Evolutionary conservation across 2,113 vertebrate genomes (phyloP), one percentile per base, ranked within the genome.

Genomic region (Hepsetus odoe): DNA sequence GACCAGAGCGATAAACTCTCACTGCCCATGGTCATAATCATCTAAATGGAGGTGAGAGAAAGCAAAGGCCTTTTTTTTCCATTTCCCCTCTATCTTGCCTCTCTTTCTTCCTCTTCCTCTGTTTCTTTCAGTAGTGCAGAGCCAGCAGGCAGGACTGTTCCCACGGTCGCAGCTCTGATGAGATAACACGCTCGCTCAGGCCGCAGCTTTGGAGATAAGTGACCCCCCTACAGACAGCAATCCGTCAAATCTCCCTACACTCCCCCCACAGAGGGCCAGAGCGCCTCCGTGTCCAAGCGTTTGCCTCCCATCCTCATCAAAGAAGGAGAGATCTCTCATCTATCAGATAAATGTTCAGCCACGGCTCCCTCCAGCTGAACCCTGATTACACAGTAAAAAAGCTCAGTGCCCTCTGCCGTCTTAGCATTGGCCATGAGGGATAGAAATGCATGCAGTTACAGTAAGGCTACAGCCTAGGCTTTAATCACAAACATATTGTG

Each of bases 331-430:
- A 66, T 76, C 40, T 53, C 42, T 73, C 71, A 73, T 22, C 35
- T 46, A 58, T 77, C 24, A 68, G 64, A 68, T 42, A 76, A n/a
- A 12, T n/a, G 49, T 4, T 40, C 61, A 67, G 49, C 33, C 74
- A 32, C 11, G 5, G 56, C 56, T 59, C 46, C 18, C 46, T 49
- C 46, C 46, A 49, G 46, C 46, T 49, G 46, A 49, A 49, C 46
- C 18, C 46, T 49, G 46, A 49, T 49, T 49, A 49, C 46, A 49
- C 46, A 49, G 46, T 0, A 20, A 49, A 49, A 20, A 4, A 49
- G 46, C 18, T 49, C 18, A 49, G 46, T 49, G 12, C 46, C 20
- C 46, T 2, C 11, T 5, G 20, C 16, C 46, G 2, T 20, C 4
- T 20, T 14, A 49, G 4, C 18, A 49, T 5, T 6, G 5, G 18